Conservation (phyloP, 53 echinoderm and acorn worm genomes). For the Paracentrotus lividus region DNA sequence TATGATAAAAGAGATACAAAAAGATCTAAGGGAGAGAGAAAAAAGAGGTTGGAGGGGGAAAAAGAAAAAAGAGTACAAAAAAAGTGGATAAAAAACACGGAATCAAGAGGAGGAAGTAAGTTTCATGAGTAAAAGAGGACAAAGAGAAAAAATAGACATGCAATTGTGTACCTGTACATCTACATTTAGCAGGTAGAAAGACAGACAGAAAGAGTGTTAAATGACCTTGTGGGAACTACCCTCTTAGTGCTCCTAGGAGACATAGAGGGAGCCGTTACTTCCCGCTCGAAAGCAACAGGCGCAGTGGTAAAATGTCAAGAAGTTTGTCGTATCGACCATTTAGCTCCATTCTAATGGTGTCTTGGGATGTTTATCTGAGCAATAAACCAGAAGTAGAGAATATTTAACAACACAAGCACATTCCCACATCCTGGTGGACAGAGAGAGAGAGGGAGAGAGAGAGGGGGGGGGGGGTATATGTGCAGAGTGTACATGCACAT, state of each 20-base stretch:
- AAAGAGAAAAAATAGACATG: not conserved
- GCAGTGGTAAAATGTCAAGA: conserved; percentile 41
- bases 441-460: too few relatives aligned
- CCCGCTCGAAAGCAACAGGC: conserved; percentile 25
- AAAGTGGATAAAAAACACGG: not conserved
- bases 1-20: not conserved
- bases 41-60: not conserved
- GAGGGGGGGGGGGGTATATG: not conserved
- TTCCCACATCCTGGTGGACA: not conserved
- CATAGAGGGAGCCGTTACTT: not conserved
- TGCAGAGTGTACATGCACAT: not conserved
- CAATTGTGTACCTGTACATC: too few relatives aligned
- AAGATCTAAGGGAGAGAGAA: not conserved
- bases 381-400: not conserved
- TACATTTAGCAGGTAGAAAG: not conserved
- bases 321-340: conserved; percentile 15
- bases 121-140: not conserved
- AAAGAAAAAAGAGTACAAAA: not conserved
- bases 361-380: conserved; percentile 12
- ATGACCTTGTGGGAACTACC: not conserved
- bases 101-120: not conserved
- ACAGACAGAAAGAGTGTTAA: not conserved
- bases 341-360: not conserved
- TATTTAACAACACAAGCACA: not conserved
- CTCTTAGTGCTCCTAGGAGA: conserved; percentile 7